A percentile compares a stretch with the other conserved stretches of the same genome.
phyloP scores from a whole-genome alignment of 2,113 vertebrate genomes.

The Kryptolebias marmoratus region DNA sequence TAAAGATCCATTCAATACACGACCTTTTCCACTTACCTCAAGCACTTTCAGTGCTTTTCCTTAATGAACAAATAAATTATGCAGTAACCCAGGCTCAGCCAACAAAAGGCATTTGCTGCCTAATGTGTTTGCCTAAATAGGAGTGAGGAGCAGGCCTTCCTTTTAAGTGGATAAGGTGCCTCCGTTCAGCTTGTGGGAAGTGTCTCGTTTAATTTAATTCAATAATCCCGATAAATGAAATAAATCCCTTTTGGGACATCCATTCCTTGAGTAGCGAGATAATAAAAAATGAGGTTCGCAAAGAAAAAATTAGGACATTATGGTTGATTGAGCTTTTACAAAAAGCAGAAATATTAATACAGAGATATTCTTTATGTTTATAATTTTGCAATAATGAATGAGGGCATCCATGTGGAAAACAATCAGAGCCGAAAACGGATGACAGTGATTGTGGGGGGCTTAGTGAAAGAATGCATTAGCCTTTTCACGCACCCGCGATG shows the following conservation, averaged over 20 bases:
- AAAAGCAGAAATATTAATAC: conserved; percentile 87
- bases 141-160: conserved; percentile 77
- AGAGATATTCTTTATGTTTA: conserved; percentile 88
- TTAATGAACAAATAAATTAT: conserved; percentile 78
- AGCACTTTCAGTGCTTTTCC: conserved; percentile 69
- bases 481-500: conserved; percentile 82
- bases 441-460: conserved; percentile 80
- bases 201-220: conserved; percentile 89
- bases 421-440: conserved; percentile 82
- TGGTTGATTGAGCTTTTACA: conserved; percentile 87
- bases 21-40: conserved; percentile 76
- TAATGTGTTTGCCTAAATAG: conserved; percentile 81
- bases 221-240: conserved; percentile 88
- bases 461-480: conserved; percentile 83
- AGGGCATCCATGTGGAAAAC: conserved; percentile 86
- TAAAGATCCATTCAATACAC: conserved; percentile 73
- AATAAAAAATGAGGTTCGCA: conserved; percentile 87
- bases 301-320: conserved; percentile 87
- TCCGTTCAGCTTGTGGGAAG: conserved; percentile 77
- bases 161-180: conserved; percentile 81
- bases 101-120: conserved; percentile 75
- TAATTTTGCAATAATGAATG: conserved; percentile 87
- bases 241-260: conserved; percentile 87
- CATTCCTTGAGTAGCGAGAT: conserved; percentile 84
- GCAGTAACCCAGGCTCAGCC: conserved; percentile 68